phyloP scores from a whole-genome alignment of 2,888 invertebrate species.

The Catocala nupta region DNA sequence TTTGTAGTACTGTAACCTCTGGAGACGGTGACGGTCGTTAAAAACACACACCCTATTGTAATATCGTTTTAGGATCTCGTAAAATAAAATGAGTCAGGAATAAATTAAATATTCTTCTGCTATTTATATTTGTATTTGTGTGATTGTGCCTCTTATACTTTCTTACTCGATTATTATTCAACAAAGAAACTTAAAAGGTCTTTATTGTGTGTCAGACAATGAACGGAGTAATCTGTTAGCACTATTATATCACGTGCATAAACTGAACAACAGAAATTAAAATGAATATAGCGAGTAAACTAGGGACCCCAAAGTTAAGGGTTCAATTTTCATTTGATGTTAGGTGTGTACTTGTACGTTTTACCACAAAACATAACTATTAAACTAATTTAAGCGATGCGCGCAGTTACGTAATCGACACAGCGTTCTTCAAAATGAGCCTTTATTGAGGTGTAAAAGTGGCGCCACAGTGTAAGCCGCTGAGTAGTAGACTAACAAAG shows the following conservation, averaged over 20 bases:
- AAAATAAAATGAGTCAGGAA: neutral
- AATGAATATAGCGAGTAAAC: neutral
- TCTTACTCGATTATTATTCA: no score
- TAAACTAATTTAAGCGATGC: conserved; percentile 36
- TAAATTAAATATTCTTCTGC: neutral
- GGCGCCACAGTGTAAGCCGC: conserved; percentile 17
- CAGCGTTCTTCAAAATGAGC: conserved; percentile 36
- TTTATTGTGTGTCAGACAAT: no score
- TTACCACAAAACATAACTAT: conserved; percentile 26
- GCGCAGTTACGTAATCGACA: conserved; percentile 28
- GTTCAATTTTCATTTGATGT: conserved; percentile 2
- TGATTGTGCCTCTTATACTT: no score
- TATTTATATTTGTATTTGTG: no score
- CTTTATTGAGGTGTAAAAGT: conserved; percentile 37
- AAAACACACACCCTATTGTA: conserved; percentile 15
- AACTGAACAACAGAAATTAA: neutral
- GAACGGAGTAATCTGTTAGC: neutral
- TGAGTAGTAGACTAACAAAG: conserved; percentile 30
- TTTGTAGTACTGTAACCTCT: conserved; percentile 9
- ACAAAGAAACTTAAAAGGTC: no score
- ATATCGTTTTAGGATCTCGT: conserved; percentile 1
- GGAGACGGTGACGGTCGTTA: conserved; percentile 3
- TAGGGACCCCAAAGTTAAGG: conserved; percentile 1
- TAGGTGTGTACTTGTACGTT: conserved; percentile 15
- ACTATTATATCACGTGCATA: neutral